Evolutionary conservation across 2,797 vertebrate species (phyloP), one percentile per base, ranked within the genome.

Genomic region (Gymnothorax javanicus): DNA sequence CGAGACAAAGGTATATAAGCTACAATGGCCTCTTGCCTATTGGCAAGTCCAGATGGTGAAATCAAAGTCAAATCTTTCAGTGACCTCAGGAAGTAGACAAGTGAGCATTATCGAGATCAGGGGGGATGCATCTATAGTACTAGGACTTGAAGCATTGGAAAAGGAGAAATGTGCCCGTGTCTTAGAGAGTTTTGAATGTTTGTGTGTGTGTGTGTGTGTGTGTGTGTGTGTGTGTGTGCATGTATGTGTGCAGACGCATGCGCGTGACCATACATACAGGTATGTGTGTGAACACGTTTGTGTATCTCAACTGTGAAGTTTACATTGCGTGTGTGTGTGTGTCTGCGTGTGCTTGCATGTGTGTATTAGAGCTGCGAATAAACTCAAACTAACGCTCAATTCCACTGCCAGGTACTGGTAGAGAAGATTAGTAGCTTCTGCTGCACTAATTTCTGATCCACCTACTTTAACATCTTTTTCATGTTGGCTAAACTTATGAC

Each of bases 391-490:
- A 67, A 43, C 83, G 59, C 23, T 23, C 27, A 59, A 59, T 52
- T 77, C 27, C 8, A 54, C 20, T 23, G 11, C 15, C 79, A 54
- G 43, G 33, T 56, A 60, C 54, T 33, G 56, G 13, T n/a, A 52
- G 52, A n/a, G 69, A 5, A 57, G 25, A 13, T 43, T 75, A 43
- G 17, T 20, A 50, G 56, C 25, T 71, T 82, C 56, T 69, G 77
- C 58, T 69, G 79, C 62, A 84, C 79, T 77, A 87, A 85, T 85
- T 85, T 84, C 17, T 85, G 87, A 85, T 75, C 60, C 85, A 58
- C 84, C 88, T 88, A 86, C 87, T 89, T 62, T 33, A 71, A 77
- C 85, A 59, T 73, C 75, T 90, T 88, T 82, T 85, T 82, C 71
- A 54, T 57, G 43, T 20, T 50, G 57, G 27, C 82, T 73, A 54